Percentiles rank a stretch among this genome's conserved stretches.
These are phyloP conservation scores for Triplophysa tibetana DNA, from an alignment of 2,113 vertebrate species.

Conservation along the genomic window DNA sequence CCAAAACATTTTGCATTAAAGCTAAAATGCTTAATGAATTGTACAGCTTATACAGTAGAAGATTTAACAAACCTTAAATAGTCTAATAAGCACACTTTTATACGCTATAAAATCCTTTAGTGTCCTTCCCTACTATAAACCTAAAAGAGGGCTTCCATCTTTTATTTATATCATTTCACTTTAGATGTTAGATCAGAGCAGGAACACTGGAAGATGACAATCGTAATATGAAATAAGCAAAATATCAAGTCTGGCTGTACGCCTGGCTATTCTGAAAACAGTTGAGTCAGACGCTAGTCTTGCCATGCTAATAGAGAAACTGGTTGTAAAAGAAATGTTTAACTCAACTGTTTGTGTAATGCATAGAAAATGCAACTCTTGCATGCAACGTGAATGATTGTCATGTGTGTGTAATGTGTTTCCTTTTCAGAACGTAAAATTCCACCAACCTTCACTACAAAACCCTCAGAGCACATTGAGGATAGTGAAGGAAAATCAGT, in stretches of 20 bases:
- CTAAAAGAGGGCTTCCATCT: conserved; percentile 84
- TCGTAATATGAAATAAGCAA: conserved; percentile 84
- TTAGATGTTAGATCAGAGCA: conserved; percentile 78
- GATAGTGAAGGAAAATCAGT: conserved; percentile 84
- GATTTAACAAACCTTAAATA: conserved; percentile 4
- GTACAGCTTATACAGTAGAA: conserved; percentile 78
- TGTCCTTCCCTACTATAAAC: conserved; percentile 67
- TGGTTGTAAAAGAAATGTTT: conserved; percentile 83
- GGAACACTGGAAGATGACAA: conserved; percentile 86
- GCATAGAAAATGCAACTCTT: conserved; percentile 64
- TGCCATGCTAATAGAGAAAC: conserved; percentile 83
- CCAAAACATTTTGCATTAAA: conserved; percentile 71
- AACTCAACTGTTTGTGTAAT: conserved; percentile 86
- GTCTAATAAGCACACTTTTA: conserved; percentile 5
- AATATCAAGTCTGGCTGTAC: conserved; percentile 80
- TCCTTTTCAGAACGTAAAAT: conserved; percentile 81
- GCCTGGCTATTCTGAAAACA: conserved; percentile 84
- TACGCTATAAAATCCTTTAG: background rate
- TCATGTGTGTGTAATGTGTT: conserved; percentile 23
- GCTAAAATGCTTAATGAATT: conserved; percentile 83
- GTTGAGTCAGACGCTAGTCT: conserved; percentile 83
- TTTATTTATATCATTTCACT: conserved; percentile 85
- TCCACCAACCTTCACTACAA: conserved; percentile 91
- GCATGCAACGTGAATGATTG: background rate
- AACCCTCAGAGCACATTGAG: conserved; percentile 82